A percentile compares a stretch with the other conserved stretches of the same genome.
phyloP scores from a whole-genome alignment of 2,797 vertebrate genomes.

The Sebastes aleutianus region DNA sequence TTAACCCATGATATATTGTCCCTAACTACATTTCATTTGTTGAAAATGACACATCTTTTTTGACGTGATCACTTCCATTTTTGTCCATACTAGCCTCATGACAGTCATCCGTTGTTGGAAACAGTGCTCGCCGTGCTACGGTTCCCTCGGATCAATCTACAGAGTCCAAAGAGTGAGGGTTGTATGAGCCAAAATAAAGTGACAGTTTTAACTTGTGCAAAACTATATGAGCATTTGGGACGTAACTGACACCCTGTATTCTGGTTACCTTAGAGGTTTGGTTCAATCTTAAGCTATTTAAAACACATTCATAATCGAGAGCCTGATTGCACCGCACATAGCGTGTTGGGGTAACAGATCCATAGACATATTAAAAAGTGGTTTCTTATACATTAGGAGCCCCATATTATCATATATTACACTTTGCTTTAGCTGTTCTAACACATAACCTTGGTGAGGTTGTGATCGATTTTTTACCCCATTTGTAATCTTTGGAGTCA shows the following conservation, averaged over 20 bases:
- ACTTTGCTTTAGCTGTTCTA: background rate
- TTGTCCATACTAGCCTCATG: background rate
- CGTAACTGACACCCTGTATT: conserved; percentile 31
- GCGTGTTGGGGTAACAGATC: background rate
- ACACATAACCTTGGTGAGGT: background rate
- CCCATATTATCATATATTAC: background rate
- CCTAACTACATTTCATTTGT: background rate
- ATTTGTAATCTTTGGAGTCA: conserved; percentile 29
- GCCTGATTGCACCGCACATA: conserved; percentile 27
- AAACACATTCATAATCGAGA: background rate
- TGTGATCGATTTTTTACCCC: background rate
- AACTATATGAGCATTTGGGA: conserved; percentile 45
- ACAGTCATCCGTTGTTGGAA: background rate
- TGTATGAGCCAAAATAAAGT: conserved; percentile 37
- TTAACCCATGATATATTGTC: background rate
- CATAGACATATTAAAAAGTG: background rate
- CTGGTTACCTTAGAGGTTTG: conserved; percentile 1
- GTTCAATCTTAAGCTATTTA: conserved; percentile 4
- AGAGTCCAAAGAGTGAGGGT: background rate
- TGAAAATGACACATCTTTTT: background rate
- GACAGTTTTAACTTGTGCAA: conserved; percentile 55
- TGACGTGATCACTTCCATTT: background rate
- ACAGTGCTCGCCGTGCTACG: background rate
- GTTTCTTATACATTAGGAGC: background rate
- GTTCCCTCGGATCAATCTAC: background rate